Percentiles rank a stretch among this genome's conserved stretches.
phyloP scores from a whole-genome alignment of 2,888 invertebrate species.

The Tortrix viridana region DNA sequence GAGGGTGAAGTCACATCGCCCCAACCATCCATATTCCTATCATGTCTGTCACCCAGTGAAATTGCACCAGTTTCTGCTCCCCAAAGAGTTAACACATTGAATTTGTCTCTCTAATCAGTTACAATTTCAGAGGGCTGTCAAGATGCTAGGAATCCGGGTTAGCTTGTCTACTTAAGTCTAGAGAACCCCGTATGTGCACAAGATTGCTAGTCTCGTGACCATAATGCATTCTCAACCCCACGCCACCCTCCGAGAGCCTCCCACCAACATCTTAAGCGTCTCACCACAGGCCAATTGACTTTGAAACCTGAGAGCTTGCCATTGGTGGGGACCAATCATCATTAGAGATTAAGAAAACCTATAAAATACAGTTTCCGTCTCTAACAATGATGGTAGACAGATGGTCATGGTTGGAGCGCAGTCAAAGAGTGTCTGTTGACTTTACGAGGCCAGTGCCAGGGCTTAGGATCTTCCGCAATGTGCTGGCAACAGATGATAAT shows the following conservation, averaged over 20 bases:
- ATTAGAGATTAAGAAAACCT: slow-evolving; percentile 48
- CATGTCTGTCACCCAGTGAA: slow-evolving; percentile 65
- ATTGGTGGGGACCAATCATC: slow-evolving; percentile 57
- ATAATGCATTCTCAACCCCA: slow-evolving; percentile 72
- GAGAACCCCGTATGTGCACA: slow-evolving; percentile 75
- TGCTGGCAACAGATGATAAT: slow-evolving; percentile 64
- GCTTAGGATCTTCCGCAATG: slow-evolving; percentile 55
- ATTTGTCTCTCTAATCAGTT: slow-evolving; percentile 44
- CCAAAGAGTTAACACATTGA: slow-evolving; percentile 18
- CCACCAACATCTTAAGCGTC: slow-evolving; percentile 47
- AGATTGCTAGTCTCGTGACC: slow-evolving; percentile 61
- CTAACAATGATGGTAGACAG: slow-evolving; percentile 54
- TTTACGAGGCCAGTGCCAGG: slow-evolving; percentile 63
- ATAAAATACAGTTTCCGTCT: slow-evolving; percentile 44
- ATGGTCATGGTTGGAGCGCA: slow-evolving; percentile 54
- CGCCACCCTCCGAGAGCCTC: slow-evolving; percentile 66
- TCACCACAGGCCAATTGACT: slow-evolving; percentile 51
- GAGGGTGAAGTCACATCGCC: slow-evolving; percentile 64
- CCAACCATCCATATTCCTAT: slow-evolving; percentile 66
- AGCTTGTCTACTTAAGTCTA: slow-evolving; percentile 75
- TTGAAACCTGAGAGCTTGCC: slow-evolving; percentile 42
- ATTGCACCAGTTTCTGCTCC: slow-evolving; percentile 57
- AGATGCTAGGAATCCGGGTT: slow-evolving; percentile 65
- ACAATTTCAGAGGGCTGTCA: slow-evolving; percentile 66
- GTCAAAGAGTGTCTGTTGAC: slow-evolving; percentile 69